Base-by-base conservation (phyloP, 2,113 vertebrate species). In the Heptranchias perlo region DNA sequence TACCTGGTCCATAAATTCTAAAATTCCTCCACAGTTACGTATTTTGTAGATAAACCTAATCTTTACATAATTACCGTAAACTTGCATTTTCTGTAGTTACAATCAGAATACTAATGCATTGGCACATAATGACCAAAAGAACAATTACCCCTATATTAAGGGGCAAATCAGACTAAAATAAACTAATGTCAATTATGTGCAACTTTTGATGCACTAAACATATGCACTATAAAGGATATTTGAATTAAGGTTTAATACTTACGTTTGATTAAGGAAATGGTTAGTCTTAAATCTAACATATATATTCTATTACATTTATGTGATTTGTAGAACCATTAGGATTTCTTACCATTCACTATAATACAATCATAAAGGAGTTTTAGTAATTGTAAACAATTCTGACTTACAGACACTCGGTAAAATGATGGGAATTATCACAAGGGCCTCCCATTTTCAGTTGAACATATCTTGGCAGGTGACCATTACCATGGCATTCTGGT, bases 41-140 rank as follows among this genome's bases (percentile, higher is more conserved):
- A n/a, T 91, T 95, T 69, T 67, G 65, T 95, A 49, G 49, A 69
- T 95, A 95, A 95, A 69, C 44, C 47, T 16, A 95, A 69, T 49
- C 64, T 52, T 73, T 47, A 44, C 44, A 52, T 21, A 31, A 69
- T 95, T 69, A 35, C 44, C 10, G 31, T 31, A 44, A 67, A 95
- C 65, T 35, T 95, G 28, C 64, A 94, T 47, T 65, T 94, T 94
- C 93, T 44, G 23, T 25, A 28, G n/a, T 14, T 67, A 94, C 54
- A 28, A 94, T 23, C 21, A 65, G 93, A 67, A 67, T 67, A 13
- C 61, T 39, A 64, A 94, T 21, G n/a, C 23, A 47, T 44, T 49
- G 39, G 18, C 44, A 47, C n/a, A 94, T 58, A 94, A 49, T 64
- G 61, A 94, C 21, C 64, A 94, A 91, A 65, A 67, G 10, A 47